Conservation (phyloP, 2,797 vertebrate genomes). For the Danio choprae region DNA sequence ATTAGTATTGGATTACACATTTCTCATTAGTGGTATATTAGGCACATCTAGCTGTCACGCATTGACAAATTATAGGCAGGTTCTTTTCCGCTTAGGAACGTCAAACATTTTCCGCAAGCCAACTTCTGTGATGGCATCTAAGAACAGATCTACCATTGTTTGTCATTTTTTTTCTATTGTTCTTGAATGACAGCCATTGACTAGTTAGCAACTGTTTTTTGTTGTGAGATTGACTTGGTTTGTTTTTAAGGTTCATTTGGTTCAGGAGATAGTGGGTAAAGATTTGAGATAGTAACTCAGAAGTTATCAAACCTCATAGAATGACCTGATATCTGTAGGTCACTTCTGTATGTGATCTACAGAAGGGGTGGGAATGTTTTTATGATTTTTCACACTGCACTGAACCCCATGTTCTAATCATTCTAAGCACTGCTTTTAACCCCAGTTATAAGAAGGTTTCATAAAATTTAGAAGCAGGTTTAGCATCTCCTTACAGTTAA, state of each 20-base stretch:
- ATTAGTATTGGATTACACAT: slow-evolving; percentile 58
- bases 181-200: not conserved
- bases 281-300: not conserved
- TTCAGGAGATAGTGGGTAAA: not conserved
- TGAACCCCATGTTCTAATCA: too few relatives aligned
- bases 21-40: slow-evolving; percentile 55
- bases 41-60: slow-evolving; percentile 53
- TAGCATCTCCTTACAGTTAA: too few relatives aligned
- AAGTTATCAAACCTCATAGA: not conserved
- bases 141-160: not conserved
- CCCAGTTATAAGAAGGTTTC: too few relatives aligned
- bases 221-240: not conserved
- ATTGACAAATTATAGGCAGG: slow-evolving; percentile 52
- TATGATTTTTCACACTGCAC: too few relatives aligned
- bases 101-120: not conserved
- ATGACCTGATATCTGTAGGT: not conserved
- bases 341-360: too few relatives aligned
- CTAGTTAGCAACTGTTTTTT: not conserved
- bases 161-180: not conserved
- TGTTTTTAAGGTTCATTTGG: not conserved
- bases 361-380: not conserved
- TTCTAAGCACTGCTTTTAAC: too few relatives aligned
- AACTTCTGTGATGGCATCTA: slow-evolving; percentile 8
- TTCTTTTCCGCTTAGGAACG: slow-evolving; percentile 54
- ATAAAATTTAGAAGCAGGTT: too few relatives aligned